Conservation (phyloP, 2,888 invertebrate species). For the Diplazon laetatorius region DNA sequence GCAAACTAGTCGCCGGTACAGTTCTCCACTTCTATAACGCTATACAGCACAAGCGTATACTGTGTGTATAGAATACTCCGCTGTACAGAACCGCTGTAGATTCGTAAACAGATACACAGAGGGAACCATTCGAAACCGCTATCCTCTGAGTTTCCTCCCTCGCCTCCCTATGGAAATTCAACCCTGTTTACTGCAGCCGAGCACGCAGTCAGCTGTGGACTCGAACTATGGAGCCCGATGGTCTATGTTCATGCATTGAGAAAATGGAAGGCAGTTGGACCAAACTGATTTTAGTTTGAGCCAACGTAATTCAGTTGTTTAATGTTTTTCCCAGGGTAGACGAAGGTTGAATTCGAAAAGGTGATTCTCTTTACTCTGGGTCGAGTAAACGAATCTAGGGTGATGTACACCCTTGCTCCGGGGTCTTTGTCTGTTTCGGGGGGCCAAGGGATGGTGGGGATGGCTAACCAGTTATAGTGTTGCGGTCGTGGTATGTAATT, state of each 20-base stretch:
- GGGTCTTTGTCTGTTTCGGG: neutral
- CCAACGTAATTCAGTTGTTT: neutral
- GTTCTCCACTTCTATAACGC: conserved; percentile 30
- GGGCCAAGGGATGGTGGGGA: conserved; percentile 23
- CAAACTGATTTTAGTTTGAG: neutral
- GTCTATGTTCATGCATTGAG: too few species aligned
- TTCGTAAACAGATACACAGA: conserved; percentile 44
- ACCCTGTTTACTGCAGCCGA: conserved; percentile 68
- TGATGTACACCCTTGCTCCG: neutral
- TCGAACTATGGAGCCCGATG: too few species aligned
- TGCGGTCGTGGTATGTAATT: conserved; percentile 79
- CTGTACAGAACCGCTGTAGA: conserved; percentile 4
- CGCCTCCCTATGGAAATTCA: conserved; percentile 73
- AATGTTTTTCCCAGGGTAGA: neutral
- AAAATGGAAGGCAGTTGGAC: neutral
- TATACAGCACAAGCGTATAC: conserved; percentile 11
- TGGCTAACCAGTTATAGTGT: conserved; percentile 76
- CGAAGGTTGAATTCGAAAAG: neutral
- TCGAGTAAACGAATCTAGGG: conserved; percentile 21
- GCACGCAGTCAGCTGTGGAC: neutral
- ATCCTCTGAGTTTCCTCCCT: conserved; percentile 77
- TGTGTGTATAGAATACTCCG: conserved; percentile 30
- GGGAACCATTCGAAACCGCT: conserved; percentile 75
- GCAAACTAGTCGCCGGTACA: neutral
- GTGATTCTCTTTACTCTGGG: conserved; percentile 24